A percentile compares a stretch with the other conserved stretches of the same genome.
phyloP scores from a whole-genome alignment of 2,113 vertebrate species.

The Haplotaxodon microlepis region DNA sequence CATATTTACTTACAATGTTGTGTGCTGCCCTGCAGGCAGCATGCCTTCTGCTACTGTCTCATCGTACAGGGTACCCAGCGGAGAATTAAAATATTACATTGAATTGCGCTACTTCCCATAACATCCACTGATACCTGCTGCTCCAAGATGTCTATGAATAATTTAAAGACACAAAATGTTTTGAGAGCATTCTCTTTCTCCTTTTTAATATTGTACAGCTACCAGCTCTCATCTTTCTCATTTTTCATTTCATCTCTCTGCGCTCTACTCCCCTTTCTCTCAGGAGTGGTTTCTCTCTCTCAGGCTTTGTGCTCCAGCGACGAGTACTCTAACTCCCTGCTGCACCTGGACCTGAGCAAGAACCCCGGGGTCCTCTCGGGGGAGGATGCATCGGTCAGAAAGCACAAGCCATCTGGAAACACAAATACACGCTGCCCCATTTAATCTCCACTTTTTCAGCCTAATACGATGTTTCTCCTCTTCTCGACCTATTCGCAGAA shows the following conservation, averaged over 20 bases:
- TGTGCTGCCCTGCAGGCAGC: not conserved
- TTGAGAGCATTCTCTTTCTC: constrained; percentile 17
- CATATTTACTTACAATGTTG: constrained; percentile 3
- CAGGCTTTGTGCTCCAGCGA: constrained; percentile 85
- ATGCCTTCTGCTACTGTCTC: constrained; percentile 10
- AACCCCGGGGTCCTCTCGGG: constrained; percentile 85
- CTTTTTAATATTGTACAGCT: constrained; percentile 8
- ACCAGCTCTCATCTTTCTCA: not conserved
- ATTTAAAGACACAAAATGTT: constrained; percentile 39
- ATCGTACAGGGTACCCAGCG: not conserved
- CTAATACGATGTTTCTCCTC: not conserved
- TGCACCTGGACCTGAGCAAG: constrained; percentile 87
- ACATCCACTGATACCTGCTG: constrained; percentile 15
- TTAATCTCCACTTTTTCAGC: not conserved
- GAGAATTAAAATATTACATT: constrained; percentile 51
- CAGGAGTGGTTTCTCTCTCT: constrained; percentile 83
- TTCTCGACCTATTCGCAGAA: constrained; percentile 36
- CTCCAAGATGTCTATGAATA: constrained; percentile 43
- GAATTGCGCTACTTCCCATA: not conserved
- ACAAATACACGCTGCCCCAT: not conserved
- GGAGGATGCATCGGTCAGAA: constrained; percentile 83
- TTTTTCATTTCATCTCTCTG: not conserved
- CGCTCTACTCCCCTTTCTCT: not conserved
- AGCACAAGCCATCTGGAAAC: constrained; percentile 13
- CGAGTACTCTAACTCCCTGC: constrained; percentile 84